Evolutionary conservation across 2,113 vertebrate species (phyloP).

Genomic region (Charina bottae): DNA sequence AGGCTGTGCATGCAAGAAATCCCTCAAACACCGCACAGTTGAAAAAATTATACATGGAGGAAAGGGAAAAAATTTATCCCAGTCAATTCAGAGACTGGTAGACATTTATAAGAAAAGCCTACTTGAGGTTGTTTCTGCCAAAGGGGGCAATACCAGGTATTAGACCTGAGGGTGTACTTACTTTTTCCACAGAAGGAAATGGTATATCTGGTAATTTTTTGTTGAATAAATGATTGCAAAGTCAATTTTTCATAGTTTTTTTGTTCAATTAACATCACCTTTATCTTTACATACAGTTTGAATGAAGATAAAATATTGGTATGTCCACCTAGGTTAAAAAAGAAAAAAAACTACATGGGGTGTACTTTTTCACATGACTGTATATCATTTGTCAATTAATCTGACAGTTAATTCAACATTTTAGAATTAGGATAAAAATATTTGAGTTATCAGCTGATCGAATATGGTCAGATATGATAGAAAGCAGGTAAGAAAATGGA

Average conservation of each 20-base stretch:
- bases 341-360: not conserved
- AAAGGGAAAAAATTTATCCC: not conserved
- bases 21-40: not conserved
- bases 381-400: slow-evolving; percentile 39
- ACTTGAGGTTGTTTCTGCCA: not conserved
- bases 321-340: not conserved
- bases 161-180: not conserved
- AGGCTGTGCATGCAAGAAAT: not conserved
- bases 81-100: not conserved
- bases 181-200: not conserved
- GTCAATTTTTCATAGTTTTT: not conserved
- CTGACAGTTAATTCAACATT: slow-evolving; percentile 56
- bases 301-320: not conserved
- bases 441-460: slow-evolving; percentile 42
- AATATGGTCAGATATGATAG: slow-evolving; percentile 57
- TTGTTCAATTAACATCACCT: not conserved
- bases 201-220: not conserved
- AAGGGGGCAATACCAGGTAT: not conserved
- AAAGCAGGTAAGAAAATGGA: slow-evolving; percentile 39
- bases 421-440: slow-evolving; percentile 57
- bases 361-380: not conserved
- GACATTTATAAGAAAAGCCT: not conserved
- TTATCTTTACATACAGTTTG: not conserved
- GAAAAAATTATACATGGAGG: not conserved
- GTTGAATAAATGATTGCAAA: not conserved